A percentile compares a stretch with the other conserved stretches of the same genome.
These are phyloP conservation scores for Pseudococcus longispinus DNA, from an alignment of 2,888 invertebrate species.

Conservation along the genomic window DNA sequence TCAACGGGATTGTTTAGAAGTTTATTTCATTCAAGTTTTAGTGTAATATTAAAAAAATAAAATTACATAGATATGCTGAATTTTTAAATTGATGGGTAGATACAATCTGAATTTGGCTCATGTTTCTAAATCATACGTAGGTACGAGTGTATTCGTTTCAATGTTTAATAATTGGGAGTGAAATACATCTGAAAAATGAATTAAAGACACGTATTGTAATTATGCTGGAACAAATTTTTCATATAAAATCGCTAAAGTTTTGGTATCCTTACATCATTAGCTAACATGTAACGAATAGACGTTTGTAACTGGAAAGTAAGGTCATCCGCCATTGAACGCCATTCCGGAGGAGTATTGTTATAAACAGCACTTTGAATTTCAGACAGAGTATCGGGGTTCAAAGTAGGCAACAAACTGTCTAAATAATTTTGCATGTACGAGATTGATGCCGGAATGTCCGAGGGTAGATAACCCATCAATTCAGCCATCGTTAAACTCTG, in stretches of 20 bases:
- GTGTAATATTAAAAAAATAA: not conserved
- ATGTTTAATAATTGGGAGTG: not conserved
- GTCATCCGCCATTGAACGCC: not conserved
- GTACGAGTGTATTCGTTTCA: not conserved
- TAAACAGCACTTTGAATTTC: constrained; percentile 15
- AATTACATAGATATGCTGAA: not conserved
- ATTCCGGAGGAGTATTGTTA: not conserved
- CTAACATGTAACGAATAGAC: constrained; percentile 9
- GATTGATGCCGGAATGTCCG: not conserved
- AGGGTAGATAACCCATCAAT: not conserved
- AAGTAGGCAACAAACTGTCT: not conserved
- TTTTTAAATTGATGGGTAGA: not conserved
- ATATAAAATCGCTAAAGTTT: not conserved
- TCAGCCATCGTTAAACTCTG: not conserved
- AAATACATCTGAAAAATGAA: not conserved
- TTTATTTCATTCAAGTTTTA: not conserved
- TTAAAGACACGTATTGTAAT: not conserved
- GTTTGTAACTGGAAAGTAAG: not conserved
- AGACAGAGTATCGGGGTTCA: not conserved
- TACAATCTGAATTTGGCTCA: not conserved
- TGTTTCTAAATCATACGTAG: not conserved
- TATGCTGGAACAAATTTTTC: not conserved
- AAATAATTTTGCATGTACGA: not conserved
- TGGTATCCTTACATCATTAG: constrained; percentile 9
- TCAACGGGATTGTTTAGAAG: not conserved